phyloP scores from a whole-genome alignment of 1,140 invertebrate genomes.

The Proctacanthus coquilletti region DNA sequence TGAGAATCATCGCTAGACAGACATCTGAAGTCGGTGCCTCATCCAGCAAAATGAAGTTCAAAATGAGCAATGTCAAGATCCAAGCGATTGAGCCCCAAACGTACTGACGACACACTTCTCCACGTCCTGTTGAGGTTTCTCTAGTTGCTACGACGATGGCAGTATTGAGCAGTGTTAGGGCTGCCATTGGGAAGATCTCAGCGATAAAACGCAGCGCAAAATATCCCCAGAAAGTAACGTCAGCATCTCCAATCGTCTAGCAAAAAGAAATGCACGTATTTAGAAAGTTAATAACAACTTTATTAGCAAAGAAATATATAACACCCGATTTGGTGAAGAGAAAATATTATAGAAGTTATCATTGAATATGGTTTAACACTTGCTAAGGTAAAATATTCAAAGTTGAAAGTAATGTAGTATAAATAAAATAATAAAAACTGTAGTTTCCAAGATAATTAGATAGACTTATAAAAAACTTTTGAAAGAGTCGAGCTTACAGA shows the following conservation, averaged over 20 bases:
- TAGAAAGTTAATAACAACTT: too few relatives aligned
- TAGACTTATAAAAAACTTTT: not conserved
- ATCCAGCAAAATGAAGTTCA: too few relatives aligned
- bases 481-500: constrained; percentile 18
- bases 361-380: too few relatives aligned
- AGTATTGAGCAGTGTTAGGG: constrained; percentile 51
- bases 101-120: constrained; percentile 64
- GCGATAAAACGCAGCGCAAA: constrained; percentile 50
- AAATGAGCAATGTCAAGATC: constrained; percentile 49
- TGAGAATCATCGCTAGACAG: constrained; percentile 35
- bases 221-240: constrained; percentile 54
- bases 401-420: too few relatives aligned
- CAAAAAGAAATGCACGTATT: too few relatives aligned
- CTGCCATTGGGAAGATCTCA: constrained; percentile 59
- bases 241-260: constrained; percentile 37
- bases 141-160: constrained; percentile 64
- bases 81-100: constrained; percentile 59
- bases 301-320: too few relatives aligned
- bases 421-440: too few relatives aligned
- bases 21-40: constrained; percentile 3
- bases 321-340: too few relatives aligned
- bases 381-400: too few relatives aligned
- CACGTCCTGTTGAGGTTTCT: constrained; percentile 59
- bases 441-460: too few relatives aligned
- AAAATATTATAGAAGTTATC: too few relatives aligned